Evolutionary conservation across 2,888 invertebrate species (phyloP).

Genomic region (Dasysyrphus tricinctus): DNA sequence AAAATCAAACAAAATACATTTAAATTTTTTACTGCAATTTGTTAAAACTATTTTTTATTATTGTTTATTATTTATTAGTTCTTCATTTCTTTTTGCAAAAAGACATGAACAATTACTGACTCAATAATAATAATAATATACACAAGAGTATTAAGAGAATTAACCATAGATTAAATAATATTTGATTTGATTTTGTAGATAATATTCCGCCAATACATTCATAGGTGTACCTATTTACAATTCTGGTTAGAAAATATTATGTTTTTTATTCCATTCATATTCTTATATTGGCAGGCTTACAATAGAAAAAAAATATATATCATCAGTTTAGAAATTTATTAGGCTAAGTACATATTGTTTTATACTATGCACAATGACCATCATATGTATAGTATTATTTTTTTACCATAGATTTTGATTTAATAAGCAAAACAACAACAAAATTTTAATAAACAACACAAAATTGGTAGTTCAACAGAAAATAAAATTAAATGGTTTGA

Average conservation of each 20-base stretch:
- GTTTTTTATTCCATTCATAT: background rate
- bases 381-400: too few relatives aligned
- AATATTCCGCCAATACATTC: background rate
- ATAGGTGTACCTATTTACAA: background rate
- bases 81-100: slow-evolving; percentile 41
- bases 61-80: slow-evolving; percentile 13
- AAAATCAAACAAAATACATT: background rate
- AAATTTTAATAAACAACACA: too few relatives aligned
- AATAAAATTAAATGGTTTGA: too few relatives aligned
- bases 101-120: slow-evolving; percentile 59
- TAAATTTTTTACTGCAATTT: slow-evolving; percentile 37
- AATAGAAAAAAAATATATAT: too few relatives aligned
- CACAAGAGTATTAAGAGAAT: slow-evolving; percentile 3
- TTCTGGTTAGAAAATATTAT: background rate
- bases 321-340: too few relatives aligned
- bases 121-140: slow-evolving; percentile 15
- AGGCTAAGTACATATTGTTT: too few relatives aligned
- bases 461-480: too few relatives aligned
- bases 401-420: too few relatives aligned
- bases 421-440: too few relatives aligned
- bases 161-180: slow-evolving; percentile 33
- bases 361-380: too few relatives aligned
- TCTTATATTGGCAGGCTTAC: too few relatives aligned
- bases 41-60: slow-evolving; percentile 54
- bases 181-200: background rate